Evolutionary conservation across 2,888 invertebrate species (phyloP).

Genomic region (Ornithoptera priamus): DNA sequence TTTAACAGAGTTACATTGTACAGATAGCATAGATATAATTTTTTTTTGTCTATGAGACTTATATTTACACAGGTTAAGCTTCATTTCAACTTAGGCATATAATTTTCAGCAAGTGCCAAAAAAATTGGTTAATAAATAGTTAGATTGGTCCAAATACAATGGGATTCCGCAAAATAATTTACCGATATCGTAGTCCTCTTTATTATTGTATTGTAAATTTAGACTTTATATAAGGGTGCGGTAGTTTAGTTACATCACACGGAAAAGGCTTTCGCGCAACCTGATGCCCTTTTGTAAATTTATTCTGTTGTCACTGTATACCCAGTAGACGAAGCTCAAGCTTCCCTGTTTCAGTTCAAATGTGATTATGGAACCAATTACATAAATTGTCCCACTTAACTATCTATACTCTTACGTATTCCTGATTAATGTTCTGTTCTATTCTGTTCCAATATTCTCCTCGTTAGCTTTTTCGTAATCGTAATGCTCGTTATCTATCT

Average conservation of each 20-base stretch:
- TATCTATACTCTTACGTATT: not conserved
- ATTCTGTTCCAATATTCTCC: no score
- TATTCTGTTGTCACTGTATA: conserved; percentile 7
- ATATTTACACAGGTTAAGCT: no score
- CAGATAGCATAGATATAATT: no score
- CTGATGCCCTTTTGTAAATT: conserved; percentile 17
- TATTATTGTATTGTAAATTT: not conserved
- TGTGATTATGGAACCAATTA: conserved; percentile 16
- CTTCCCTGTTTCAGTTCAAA: conserved; percentile 22
- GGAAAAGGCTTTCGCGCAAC: conserved; percentile 22
- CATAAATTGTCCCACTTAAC: not conserved
- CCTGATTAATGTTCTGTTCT: not conserved
- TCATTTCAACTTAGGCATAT: no score
- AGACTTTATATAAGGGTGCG: not conserved
- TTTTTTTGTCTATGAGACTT: no score
- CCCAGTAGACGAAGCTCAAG: conserved; percentile 11
- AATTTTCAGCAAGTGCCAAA: no score
- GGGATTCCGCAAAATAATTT: not conserved
- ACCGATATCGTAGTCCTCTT: not conserved
- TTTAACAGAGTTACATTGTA: no score
- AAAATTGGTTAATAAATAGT: no score
- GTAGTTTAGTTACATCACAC: conserved; percentile 14
- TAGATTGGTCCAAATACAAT: not conserved
- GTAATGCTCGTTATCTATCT: no score
- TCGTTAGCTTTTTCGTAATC: no score